Evolutionary conservation across 2,113 vertebrate species (phyloP), one percentile per base, ranked within the genome.

Genomic region (Choloepus hoffmanni): DNA sequence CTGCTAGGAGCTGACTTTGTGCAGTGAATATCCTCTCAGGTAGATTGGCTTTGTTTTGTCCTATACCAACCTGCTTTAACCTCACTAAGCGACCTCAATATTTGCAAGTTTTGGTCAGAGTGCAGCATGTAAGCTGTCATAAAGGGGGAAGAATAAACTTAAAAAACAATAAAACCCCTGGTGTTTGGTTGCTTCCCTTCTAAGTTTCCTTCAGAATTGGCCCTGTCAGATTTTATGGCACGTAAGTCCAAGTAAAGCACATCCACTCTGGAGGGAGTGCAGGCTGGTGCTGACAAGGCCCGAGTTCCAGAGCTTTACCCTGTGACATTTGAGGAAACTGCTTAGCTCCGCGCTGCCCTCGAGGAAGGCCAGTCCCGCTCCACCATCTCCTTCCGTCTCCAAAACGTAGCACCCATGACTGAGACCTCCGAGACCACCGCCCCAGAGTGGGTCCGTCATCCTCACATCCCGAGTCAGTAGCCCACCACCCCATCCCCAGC

Each of bases 261-360:
- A 76, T 48, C 86, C 85, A 30, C 53, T 24, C 13, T 36, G 36
- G 13, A 43, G 55, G 15, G 28, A 23, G 0, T 19, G 19, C 85
- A 93, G 60, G 26, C 45, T 23, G 48, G 79, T 0, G 2, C 5
- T 45, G 19, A 33, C 15, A 58, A 85, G 30, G 18, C 14, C 77
- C n/a, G 53, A 68, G 28, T 85, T 86, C 74, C 85, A 89, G 95
- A 88, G 30, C 55, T 53, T 91, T 36, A 11, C 45, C 79, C 81
- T 40, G 23, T 13, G 79, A n/a, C 5, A 43, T 28, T 36, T 7
- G 77, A 67, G 73, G 78, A 89, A 85, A 30, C 58, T 73, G 21
- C 58, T 81, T 50, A 79, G 65, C 78, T 30, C 78, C 53, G 67
- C 43, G 36, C 28, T 92, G 60, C 50, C 86, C 74, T 81, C 40